These are phyloP conservation scores for Palythoa caribaeorum DNA, from an alignment of 92 coral and sea anemone genomes.

Conservation along the genomic window DNA sequence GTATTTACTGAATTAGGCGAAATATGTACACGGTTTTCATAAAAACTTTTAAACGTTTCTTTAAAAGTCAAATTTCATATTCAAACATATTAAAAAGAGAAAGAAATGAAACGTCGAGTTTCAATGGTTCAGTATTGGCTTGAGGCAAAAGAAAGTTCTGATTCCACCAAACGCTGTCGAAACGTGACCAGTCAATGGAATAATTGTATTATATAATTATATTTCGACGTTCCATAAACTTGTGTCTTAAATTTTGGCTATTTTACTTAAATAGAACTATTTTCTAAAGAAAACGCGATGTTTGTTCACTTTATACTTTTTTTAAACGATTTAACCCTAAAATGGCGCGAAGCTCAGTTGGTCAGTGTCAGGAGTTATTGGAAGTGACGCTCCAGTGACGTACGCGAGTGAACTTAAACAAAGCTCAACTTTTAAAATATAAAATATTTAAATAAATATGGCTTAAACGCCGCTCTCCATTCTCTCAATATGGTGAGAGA, in stretches of 20 bases:
- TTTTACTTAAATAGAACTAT: not conserved
- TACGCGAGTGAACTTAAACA: constrained; percentile 21
- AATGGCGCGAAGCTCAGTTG: constrained; percentile 11
- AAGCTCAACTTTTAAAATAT: constrained; percentile 16
- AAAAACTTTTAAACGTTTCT: not conserved
- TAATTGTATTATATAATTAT: not conserved
- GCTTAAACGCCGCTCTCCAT: not conserved
- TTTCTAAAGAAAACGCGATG: not conserved
- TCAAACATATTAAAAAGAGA: not conserved
- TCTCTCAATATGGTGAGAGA: constrained; percentile 14
- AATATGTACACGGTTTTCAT: not conserved
- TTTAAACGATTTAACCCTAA: constrained; percentile 17
- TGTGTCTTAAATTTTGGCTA: not conserved
- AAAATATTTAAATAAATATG: not conserved
- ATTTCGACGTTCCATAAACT: not conserved
- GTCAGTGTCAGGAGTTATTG: constrained; percentile 6
- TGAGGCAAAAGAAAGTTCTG: not conserved
- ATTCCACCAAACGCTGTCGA: not conserved
- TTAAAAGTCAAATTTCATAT: not conserved
- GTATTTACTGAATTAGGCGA: not conserved
- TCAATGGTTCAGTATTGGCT: not conserved
- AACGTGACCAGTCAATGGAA: not conserved
- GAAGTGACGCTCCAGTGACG: constrained; percentile 13
- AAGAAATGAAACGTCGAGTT: not conserved
- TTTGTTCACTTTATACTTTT: not conserved